phyloP scores from a whole-genome alignment of 2,888 invertebrate genomes.

The Euplagia quadripunctaria region DNA sequence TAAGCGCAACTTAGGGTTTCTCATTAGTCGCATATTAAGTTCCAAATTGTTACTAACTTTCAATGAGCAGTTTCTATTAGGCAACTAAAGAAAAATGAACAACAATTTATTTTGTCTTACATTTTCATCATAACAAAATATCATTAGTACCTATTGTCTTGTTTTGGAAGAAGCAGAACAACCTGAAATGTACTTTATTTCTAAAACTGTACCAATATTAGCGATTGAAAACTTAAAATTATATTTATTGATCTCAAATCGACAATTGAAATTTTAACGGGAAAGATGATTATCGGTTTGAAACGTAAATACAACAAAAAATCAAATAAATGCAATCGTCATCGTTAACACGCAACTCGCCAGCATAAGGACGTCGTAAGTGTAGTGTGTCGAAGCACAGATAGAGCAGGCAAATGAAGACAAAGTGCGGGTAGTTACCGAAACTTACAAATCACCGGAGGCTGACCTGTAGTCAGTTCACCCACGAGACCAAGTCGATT shows the following conservation, averaged over 20 bases:
- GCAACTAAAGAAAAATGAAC: not conserved
- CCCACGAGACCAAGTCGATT: too few species aligned
- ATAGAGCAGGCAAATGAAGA: too few species aligned
- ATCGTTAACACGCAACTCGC: not conserved
- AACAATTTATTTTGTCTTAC: not conserved
- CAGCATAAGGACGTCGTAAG: too few species aligned
- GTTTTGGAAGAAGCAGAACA: too few species aligned
- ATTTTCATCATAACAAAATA: not conserved
- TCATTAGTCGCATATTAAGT: slow-evolving; percentile 75
- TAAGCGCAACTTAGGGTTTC: slow-evolving; percentile 78
- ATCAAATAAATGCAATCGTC: not conserved
- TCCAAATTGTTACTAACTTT: slow-evolving; percentile 57
- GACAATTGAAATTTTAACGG: not conserved
- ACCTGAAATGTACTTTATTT: not conserved
- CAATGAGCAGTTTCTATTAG: slow-evolving; percentile 10
- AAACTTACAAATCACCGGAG: too few species aligned
- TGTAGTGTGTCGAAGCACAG: too few species aligned
- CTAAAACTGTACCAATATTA: not conserved
- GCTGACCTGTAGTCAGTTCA: too few species aligned
- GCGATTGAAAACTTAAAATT: not conserved
- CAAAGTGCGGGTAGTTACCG: too few species aligned
- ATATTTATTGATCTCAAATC: too few species aligned
- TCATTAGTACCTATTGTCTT: too few species aligned
- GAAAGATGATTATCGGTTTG: not conserved
- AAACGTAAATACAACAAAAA: not conserved